These are phyloP conservation scores for Apantesis nais DNA, from an alignment of 2,888 invertebrate species.

Conservation along the genomic window DNA sequence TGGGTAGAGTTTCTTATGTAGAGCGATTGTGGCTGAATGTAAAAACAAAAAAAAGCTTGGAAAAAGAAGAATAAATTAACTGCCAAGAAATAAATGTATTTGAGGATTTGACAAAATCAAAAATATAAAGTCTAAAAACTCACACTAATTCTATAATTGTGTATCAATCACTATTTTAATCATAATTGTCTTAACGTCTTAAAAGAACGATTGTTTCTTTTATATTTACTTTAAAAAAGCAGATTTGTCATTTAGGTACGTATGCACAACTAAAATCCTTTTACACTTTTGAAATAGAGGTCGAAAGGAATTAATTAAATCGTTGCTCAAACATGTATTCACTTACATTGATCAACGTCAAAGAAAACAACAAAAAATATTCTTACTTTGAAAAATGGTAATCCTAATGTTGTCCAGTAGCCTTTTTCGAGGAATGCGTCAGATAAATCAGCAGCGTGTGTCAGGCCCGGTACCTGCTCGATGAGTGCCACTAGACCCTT, in stretches of 20 bases:
- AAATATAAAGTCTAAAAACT: not conserved
- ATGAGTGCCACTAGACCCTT: constrained; percentile 88
- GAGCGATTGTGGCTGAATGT: no score
- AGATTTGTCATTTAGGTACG: not conserved
- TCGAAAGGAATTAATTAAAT: not conserved
- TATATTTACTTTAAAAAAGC: not conserved
- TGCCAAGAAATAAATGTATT: not conserved
- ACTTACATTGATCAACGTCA: not conserved
- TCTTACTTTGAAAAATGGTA: constrained; percentile 82
- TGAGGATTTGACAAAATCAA: not conserved
- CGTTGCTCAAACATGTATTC: not conserved
- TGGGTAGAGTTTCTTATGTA: no score
- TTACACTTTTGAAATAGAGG: not conserved
- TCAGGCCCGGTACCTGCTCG: constrained; percentile 91
- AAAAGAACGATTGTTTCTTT: not conserved
- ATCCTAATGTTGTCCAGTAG: constrained; percentile 90
- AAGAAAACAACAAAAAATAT: not conserved
- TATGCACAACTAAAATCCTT: not conserved
- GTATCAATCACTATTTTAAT: not conserved
- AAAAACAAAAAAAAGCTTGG: no score
- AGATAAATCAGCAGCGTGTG: constrained; percentile 88
- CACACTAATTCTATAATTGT: not conserved
- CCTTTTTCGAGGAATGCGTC: constrained; percentile 86
- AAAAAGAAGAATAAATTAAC: no score
- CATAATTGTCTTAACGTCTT: not conserved